Evolutionary conservation across 2,888 invertebrate genomes (phyloP).

Genomic region (Caradrina clavipalpis): DNA sequence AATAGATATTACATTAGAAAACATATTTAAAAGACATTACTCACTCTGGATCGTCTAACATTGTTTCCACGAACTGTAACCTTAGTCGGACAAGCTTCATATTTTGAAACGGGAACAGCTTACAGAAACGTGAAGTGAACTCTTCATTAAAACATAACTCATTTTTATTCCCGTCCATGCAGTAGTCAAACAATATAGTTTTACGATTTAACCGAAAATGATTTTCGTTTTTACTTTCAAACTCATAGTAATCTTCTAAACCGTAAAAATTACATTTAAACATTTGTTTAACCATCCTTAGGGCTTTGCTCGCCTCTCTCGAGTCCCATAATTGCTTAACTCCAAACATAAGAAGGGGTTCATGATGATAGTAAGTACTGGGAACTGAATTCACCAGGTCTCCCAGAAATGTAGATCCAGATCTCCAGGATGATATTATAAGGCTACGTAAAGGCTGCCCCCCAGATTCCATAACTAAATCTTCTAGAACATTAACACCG

Average conservation of each 20-base stretch:
- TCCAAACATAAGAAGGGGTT: constrained; percentile 96
- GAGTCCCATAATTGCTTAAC: constrained; percentile 95
- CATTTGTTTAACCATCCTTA: constrained; percentile 93
- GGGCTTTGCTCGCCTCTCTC: constrained; percentile 92
- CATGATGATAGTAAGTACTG: constrained; percentile 97
- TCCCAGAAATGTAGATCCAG: constrained; percentile 97
- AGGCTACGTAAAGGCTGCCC: constrained; percentile 94
- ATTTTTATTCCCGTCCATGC: constrained; percentile 88
- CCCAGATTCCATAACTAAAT: constrained; percentile 93
- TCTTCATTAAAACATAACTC: constrained; percentile 87
- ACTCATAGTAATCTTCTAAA: constrained; percentile 94
- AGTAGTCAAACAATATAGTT: constrained; percentile 95
- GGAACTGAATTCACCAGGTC: constrained; percentile 96
- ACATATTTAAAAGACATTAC: constrained; percentile 2
- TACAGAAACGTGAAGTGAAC: constrained; percentile 95
- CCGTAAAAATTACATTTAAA: constrained; percentile 94
- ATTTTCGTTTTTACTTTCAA: constrained; percentile 92
- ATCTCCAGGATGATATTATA: constrained; percentile 97
- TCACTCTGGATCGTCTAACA: constrained; percentile 92
- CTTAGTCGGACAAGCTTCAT: constrained; percentile 96
- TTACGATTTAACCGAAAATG: constrained; percentile 96
- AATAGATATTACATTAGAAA: too few relatives aligned
- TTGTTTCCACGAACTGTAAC: constrained; percentile 93
- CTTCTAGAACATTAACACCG: constrained; percentile 90
- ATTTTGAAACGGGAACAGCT: constrained; percentile 96